Evolutionary conservation across 2,113 vertebrate genomes (phyloP).

Genomic region (Oryzias curvinotus): DNA sequence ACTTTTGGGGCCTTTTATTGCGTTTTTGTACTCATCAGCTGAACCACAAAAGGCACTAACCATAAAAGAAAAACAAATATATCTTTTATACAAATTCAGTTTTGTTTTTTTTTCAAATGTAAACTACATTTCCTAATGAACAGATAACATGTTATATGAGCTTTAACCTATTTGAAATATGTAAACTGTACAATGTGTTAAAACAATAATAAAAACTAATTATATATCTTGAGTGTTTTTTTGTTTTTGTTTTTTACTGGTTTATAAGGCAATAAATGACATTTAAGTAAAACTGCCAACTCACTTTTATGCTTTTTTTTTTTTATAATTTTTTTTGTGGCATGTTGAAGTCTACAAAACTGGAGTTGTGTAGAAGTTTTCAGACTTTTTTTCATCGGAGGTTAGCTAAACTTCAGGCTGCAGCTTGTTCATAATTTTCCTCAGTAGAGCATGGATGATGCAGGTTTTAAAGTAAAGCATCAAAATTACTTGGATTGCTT

Average conservation of each 20-base stretch:
- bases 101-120: not conserved
- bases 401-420: too few relatives aligned
- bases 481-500: too few relatives aligned
- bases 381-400: too few relatives aligned
- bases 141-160: constrained; percentile 39
- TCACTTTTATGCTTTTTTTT: too few relatives aligned
- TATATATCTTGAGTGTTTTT: constrained; percentile 29
- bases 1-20: constrained; percentile 2
- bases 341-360: too few relatives aligned
- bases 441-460: too few relatives aligned
- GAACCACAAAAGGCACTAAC: constrained; percentile 19
- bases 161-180: constrained; percentile 37
- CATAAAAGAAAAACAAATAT: constrained; percentile 42
- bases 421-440: too few relatives aligned
- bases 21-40: constrained; percentile 32
- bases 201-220: constrained; percentile 49
- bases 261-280: not conserved
- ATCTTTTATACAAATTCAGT: constrained; percentile 46
- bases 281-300: too few relatives aligned
- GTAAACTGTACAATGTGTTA: constrained; percentile 48
- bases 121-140: constrained; percentile 26
- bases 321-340: too few relatives aligned
- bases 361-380: too few relatives aligned
- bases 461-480: too few relatives aligned
- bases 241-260: constrained; percentile 58